These are phyloP conservation scores for Tetrax tetrax DNA, from an alignment of 2,113 vertebrate species.

Conservation along the genomic window DNA sequence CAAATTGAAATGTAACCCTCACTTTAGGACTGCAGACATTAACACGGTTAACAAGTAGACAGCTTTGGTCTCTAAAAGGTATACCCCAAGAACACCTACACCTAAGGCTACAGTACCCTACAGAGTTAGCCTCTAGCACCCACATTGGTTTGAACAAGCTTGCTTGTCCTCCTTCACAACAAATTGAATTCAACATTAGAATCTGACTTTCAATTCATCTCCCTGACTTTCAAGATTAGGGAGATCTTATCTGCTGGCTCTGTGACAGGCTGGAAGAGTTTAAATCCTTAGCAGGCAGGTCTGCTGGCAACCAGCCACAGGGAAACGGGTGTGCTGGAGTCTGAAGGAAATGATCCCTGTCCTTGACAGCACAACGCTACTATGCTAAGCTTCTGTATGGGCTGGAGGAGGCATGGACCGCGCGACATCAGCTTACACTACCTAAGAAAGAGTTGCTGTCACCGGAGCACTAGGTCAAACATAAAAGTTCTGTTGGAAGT, in stretches of 20 bases:
- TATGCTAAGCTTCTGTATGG: background rate
- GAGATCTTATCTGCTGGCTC: background rate
- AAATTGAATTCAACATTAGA: background rate
- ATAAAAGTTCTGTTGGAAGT: background rate
- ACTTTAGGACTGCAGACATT: background rate
- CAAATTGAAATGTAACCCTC: background rate
- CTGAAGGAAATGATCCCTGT: background rate
- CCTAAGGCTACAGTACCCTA: background rate
- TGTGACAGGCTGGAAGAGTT: background rate
- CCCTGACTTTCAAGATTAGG: background rate
- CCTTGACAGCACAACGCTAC: background rate
- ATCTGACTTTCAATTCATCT: background rate
- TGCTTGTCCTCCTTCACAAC: background rate
- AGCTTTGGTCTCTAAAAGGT: background rate
- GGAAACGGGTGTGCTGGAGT: background rate
- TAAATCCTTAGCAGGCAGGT: background rate
- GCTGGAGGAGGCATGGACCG: background rate
- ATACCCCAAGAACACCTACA: background rate
- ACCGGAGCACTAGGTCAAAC: background rate
- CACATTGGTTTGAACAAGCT: background rate
- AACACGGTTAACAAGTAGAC: background rate
- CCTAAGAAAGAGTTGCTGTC: background rate
- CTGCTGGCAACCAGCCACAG: background rate
- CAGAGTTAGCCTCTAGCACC: background rate
- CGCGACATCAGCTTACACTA: fast-evolving